A percentile compares a stretch with the other conserved stretches of the same genome.
Conservation (phyloP, 2,888 invertebrate genomes). For the Clivina fossor region DNA sequence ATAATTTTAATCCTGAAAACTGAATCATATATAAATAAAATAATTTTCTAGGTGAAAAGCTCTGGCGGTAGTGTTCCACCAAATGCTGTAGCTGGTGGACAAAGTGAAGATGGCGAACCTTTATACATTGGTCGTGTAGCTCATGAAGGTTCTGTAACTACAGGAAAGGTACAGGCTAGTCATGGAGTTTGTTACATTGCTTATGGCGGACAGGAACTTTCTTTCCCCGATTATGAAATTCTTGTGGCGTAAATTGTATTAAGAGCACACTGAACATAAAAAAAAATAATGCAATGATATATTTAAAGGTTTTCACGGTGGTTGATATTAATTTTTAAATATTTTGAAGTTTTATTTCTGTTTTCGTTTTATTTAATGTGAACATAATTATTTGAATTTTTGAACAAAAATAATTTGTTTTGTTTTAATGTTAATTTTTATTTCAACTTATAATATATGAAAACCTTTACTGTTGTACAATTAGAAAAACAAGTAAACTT, state of each 20-base stretch:
- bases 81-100: constrained; percentile 69
- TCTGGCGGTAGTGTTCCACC: constrained; percentile 67
- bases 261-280: no score
- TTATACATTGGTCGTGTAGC: constrained; percentile 75
- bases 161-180: constrained; percentile 82
- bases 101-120: constrained; percentile 76
- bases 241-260: constrained; percentile 56
- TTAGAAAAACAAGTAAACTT: no score
- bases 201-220: constrained; percentile 76
- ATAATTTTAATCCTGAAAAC: no score
- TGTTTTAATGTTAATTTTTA: not conserved
- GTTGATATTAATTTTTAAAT: no score
- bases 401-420: not conserved
- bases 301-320: no score
- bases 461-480: no score
- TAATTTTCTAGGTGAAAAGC: constrained; percentile 56
- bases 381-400: not conserved
- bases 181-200: constrained; percentile 83
- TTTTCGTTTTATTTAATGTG: no score
- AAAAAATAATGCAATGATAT: no score
- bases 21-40: not conserved
- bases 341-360: no score
- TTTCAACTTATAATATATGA: not conserved
- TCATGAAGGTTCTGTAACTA: constrained; percentile 75
- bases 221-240: constrained; percentile 80